Evolutionary conservation across 2,888 invertebrate species (phyloP), one percentile per base, ranked within the genome.

Genomic region (Invenusta paracnida): DNA sequence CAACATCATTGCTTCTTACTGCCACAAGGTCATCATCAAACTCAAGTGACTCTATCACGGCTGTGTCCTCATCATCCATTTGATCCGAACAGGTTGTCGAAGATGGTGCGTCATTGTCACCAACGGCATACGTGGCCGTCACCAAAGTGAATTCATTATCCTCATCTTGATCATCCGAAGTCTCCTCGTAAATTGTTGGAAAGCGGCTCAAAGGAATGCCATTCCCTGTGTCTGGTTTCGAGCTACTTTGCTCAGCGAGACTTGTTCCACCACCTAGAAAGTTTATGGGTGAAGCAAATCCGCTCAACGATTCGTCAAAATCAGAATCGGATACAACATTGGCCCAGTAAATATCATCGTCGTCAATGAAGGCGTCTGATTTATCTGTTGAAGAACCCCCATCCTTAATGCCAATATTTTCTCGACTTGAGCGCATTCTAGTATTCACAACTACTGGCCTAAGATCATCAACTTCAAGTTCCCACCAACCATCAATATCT

Each of bases 401-500:
- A 11, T 48, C 48, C 5, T 48, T 17, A 48, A 11, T n/a, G n/a
- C 5, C 48, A 17, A 48, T 48, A 48, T 5, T 48, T 48, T 48
- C 17, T 5, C 48, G 5, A 11, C 17, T 48, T 48, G 48, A 48
- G 48, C 48, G 17, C 48, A 17, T 5, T 17, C 48, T 48, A 11
- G 5, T 48, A 11, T 48, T 48, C 5, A 17, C 5, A 11, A 11
- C 48, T 5, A 17, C 48, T 5, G 17, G 5, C 48, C 5, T 48
- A 73, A 73, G 5, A 73, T 73, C 73, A 23, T 73, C 73, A 5
- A 73, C 27, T 73, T 73, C 73, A 13, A 73, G 73, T 73, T 73
- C 73, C 73, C 73, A 73, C 73, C 73, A 73, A 73, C 73, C 73
- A 48, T 5, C 48, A 48, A n/a, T n/a, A n/a, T n/a, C n/a, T n/a